Evolutionary conservation across 2,888 invertebrate species (phyloP).

Genomic region (Calameuta filiformis): DNA sequence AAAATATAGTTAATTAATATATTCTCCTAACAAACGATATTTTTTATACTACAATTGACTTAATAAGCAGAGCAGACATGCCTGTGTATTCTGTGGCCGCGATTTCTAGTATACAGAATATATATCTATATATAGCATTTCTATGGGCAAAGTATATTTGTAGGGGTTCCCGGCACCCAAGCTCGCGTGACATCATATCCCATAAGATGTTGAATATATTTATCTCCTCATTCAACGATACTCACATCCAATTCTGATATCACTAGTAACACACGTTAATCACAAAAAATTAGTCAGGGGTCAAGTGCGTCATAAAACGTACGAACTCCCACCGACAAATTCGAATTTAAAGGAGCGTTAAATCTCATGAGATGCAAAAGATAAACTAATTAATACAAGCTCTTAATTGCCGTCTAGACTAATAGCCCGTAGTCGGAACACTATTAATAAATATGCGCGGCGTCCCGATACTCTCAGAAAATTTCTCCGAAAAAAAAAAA

Average conservation of each 20-base stretch:
- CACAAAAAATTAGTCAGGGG: not conserved
- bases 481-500: not conserved
- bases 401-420: constrained; percentile 41
- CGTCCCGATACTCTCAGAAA: not conserved
- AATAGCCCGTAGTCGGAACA: constrained; percentile 36
- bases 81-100: too few relatives aligned
- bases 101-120: too few relatives aligned
- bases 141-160: too few relatives aligned
- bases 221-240: too few relatives aligned
- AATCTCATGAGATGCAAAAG: not conserved
- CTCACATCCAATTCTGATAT: not conserved
- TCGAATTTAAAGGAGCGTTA: not conserved
- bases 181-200: too few relatives aligned
- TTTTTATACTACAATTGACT: not conserved
- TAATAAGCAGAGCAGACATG: too few relatives aligned
- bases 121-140: too few relatives aligned
- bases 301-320: not conserved
- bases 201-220: too few relatives aligned
- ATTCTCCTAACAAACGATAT: not conserved
- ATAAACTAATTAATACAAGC: constrained; percentile 8
- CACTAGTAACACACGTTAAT: not conserved
- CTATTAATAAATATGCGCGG: constrained; percentile 36
- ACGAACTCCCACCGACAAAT: too few relatives aligned
- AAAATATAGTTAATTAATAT: not conserved
- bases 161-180: too few relatives aligned